Conservation (phyloP, 2,888 invertebrate species). For the Pristionchus japonicus region DNA sequence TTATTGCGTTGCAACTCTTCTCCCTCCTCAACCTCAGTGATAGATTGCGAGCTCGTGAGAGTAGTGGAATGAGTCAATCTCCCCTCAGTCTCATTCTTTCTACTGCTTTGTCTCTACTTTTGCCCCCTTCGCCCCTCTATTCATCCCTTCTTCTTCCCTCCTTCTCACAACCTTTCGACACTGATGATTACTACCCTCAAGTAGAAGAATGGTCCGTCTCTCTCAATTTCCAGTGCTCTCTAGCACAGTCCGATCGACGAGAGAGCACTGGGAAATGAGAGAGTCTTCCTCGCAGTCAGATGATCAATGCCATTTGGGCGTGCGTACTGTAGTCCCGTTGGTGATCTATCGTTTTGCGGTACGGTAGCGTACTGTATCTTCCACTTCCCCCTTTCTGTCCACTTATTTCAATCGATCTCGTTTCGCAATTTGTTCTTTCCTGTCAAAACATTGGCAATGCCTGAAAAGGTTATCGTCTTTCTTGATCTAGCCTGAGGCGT, state of each 20-base stretch:
- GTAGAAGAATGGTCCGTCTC: too few species aligned
- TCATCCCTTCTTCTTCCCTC: not conserved
- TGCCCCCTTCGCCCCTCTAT: not conserved
- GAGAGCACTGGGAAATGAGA: too few species aligned
- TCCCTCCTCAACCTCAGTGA: not conserved
- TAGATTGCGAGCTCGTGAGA: not conserved
- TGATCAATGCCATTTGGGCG: conserved; percentile 2
- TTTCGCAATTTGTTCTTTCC: too few species aligned
- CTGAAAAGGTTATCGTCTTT: too few species aligned
- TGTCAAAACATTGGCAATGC: too few species aligned
- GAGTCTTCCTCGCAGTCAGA: too few species aligned
- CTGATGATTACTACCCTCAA: not conserved
- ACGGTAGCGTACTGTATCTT: not conserved
- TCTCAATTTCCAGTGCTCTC: too few species aligned
- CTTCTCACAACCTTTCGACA: conserved; percentile 19
- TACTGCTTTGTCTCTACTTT: conserved; percentile 18
- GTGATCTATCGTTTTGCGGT: not conserved
- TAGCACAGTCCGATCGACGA: too few species aligned
- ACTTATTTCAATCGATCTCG: too few species aligned
- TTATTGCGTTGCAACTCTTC: not conserved
- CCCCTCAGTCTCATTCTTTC: not conserved
- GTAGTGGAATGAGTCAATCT: conserved; percentile 24
- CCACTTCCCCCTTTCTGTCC: too few species aligned
- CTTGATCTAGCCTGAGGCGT: not conserved
- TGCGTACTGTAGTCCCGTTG: not conserved